Conservation (phyloP, 2,113 vertebrate genomes). For the Platycercus adscitus region DNA sequence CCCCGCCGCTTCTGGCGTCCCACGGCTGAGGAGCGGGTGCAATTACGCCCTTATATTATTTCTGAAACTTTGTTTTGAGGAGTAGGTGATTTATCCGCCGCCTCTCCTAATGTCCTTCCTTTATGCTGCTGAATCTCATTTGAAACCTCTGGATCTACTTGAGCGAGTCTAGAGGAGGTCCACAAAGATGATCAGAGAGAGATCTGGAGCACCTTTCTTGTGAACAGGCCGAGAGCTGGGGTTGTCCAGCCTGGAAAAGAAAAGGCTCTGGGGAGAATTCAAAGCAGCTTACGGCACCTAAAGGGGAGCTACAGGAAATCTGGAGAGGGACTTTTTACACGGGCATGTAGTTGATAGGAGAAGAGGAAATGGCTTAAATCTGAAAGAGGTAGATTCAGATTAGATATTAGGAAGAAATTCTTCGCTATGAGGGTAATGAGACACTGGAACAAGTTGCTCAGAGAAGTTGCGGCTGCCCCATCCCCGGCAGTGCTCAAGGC, state of each 20-base stretch:
- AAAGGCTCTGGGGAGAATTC: background rate
- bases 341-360: background rate
- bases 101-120: background rate
- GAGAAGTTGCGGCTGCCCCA: background rate
- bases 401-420: background rate
- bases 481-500: background rate
- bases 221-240: background rate
- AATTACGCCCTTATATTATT: background rate
- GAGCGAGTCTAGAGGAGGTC: background rate
- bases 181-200: background rate
- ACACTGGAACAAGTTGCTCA: background rate
- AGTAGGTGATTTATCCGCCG: no score
- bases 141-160: background rate
- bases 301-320: background rate
- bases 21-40: background rate
- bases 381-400: background rate
- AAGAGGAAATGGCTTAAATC: background rate
- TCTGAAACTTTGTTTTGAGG: background rate
- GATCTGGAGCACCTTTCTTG: background rate
- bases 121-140: background rate
- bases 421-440: background rate
- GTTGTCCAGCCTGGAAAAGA: background rate
- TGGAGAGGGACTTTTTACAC: background rate
- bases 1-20: fast-evolving
- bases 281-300: background rate